Percentiles rank a stretch among this genome's conserved stretches.
Evolutionary conservation across 2,797 vertebrate genomes (phyloP).

Genomic region (Setipinna tenuifilis): DNA sequence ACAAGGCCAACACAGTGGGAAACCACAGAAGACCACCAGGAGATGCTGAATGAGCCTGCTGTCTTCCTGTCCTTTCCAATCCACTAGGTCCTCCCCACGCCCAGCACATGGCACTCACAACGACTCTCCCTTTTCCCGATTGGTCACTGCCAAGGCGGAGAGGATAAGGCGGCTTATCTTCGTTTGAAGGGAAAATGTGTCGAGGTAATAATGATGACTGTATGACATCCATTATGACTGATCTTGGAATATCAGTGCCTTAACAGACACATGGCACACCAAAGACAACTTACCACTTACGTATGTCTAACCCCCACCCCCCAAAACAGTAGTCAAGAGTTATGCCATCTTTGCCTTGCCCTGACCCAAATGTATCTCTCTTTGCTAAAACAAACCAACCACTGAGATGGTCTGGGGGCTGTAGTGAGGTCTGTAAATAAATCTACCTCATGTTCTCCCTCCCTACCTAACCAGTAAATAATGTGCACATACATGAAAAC

Average conservation of each 20-base stretch:
- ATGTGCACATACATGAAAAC: background rate
- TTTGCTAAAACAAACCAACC: constrained; percentile 27
- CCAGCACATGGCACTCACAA: background rate
- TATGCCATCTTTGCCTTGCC: background rate
- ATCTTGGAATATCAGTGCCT: constrained; percentile 6
- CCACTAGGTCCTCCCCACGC: constrained; percentile 18
- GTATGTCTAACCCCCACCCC: background rate
- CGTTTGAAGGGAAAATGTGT: constrained; percentile 11
- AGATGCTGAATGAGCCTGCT: constrained; percentile 43
- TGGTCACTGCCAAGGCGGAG: constrained; percentile 28
- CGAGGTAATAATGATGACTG: constrained; percentile 24
- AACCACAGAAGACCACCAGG: constrained; percentile 50
- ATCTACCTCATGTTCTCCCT: background rate
- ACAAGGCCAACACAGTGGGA: constrained; percentile 37
- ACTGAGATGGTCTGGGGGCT: background rate
- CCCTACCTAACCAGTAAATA: background rate
- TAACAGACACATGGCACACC: constrained; percentile 14
- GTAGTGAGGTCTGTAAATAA: background rate
- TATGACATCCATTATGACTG: constrained; percentile 23
- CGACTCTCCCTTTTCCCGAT: constrained; percentile 11
- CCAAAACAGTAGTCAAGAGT: background rate
- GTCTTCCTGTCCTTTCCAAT: constrained; percentile 22
- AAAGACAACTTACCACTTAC: constrained; percentile 11
- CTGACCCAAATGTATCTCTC: constrained; percentile 22
- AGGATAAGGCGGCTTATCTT: constrained; percentile 26